Percentiles rank a stretch among this genome's conserved stretches.
Evolutionary conservation across 92 coral and sea anemone species (phyloP).

Genomic region (Umimayanthus kanabou): DNA sequence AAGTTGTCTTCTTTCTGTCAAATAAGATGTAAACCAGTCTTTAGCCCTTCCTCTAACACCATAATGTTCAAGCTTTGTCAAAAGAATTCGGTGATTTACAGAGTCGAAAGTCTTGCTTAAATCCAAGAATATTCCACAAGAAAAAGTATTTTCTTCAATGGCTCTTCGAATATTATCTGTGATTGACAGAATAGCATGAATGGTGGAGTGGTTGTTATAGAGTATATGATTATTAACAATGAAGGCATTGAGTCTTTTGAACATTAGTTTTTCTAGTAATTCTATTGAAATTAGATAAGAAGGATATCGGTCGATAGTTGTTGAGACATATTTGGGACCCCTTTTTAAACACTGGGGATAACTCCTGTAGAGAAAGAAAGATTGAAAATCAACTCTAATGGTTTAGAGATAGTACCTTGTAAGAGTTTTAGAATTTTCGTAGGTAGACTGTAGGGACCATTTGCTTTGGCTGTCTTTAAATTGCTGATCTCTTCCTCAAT

Average conservation of each 20-base stretch:
- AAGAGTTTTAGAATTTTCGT: slow-evolving; percentile 19
- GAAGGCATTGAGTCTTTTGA: not conserved
- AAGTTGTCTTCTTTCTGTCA: too few species aligned
- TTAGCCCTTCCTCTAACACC: too few species aligned
- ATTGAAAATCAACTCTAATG: slow-evolving; percentile 20
- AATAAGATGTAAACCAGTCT: too few species aligned
- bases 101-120: too few species aligned
- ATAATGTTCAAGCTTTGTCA: too few species aligned
- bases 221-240: not conserved
- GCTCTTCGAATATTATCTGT: too few species aligned
- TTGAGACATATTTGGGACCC: slow-evolving; percentile 2
- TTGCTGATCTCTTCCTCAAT: slow-evolving; percentile 7
- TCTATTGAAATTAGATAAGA: slow-evolving; percentile 11
- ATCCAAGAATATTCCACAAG: too few species aligned
- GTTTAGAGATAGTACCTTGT: slow-evolving; percentile 6
- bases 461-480: slow-evolving; percentile 3
- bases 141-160: too few species aligned
- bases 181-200: too few species aligned
- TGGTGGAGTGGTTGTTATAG: too few species aligned
- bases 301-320: slow-evolving; percentile 19
- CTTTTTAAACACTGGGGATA: slow-evolving; percentile 12
- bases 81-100: too few species aligned
- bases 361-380: slow-evolving; percentile 18
- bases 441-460: slow-evolving; percentile 24
- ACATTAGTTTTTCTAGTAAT: slow-evolving; percentile 23